These are phyloP conservation scores for Brachionus koreanus DNA, from an alignment of 1,140 invertebrate species.

Conservation along the genomic window DNA sequence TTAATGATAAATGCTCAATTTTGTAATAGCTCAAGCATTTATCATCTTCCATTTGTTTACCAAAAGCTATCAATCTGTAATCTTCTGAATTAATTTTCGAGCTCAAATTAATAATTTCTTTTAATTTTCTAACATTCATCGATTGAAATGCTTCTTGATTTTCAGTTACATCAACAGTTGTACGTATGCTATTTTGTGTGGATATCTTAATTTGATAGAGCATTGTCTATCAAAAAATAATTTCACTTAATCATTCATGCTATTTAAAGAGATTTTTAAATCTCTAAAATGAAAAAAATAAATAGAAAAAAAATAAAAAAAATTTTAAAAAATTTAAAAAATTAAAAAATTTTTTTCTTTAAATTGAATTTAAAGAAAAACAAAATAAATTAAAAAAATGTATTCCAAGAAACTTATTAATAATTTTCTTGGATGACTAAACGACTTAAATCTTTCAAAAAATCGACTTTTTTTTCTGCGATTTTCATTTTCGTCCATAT, in stretches of 20 bases:
- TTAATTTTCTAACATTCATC: neutral
- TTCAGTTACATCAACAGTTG: neutral
- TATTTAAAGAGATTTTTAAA: neutral
- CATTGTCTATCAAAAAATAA: neutral
- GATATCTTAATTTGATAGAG: neutral
- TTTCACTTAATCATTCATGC: neutral
- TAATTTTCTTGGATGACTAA: no score
- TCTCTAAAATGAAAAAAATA: neutral
- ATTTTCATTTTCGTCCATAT: neutral
- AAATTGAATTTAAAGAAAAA: no score
- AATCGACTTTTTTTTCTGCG: no score
- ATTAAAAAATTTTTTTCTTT: no score
- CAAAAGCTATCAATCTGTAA: neutral
- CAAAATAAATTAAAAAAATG: no score
- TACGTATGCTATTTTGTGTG: neutral
- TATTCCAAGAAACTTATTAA: no score
- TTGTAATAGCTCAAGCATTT: neutral
- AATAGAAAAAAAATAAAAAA: no score
- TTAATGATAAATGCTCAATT: neutral
- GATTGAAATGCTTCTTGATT: neutral
- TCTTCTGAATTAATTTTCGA: neutral
- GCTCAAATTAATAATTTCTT: neutral
- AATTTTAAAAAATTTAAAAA: no score
- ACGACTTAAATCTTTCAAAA: no score
- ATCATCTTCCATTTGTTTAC: conserved; percentile 2